Evolutionary conservation across 2,888 invertebrate species (phyloP), one percentile per base, ranked within the genome.

Genomic region (Amphipyra berbera): DNA sequence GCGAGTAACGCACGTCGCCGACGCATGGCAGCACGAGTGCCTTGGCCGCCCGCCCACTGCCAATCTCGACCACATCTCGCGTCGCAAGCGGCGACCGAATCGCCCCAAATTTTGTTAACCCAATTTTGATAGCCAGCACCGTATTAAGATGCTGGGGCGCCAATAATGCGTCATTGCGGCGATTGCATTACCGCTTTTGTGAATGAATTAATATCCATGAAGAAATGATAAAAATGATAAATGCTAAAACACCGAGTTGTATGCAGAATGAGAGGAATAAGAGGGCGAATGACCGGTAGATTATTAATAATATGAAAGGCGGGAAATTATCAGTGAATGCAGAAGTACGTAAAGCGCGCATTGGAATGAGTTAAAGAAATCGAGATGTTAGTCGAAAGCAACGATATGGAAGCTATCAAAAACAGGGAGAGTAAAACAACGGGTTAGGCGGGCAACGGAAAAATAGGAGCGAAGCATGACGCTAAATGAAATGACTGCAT

Each of bases 101-200:
- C 76, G 62, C 61, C 82, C 86, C 84, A 86, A 84, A 86, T 88
- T 88, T 87, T 67, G 83, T 73, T 61, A 42, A 75, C 88, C 85
- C 87, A 90, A 89, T 91, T 91, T 91, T 78, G 86, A 79, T 73
- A 81, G 66, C 71, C 86, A 82, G 85, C 83, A 82, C 81, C 82
- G 69, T 48, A 54, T 61, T 66, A 70, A 70, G 73, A 78, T 71
- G 73, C 82, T 74, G 78, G 77, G 86, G 88, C 87, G 87, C 85
- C 85, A 74, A 79, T 72, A 67, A 76, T 90, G 92, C 93, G 94
- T 93, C 91, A 83, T 90, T 85, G 88, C 89, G 89, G 93, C 94
- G 94, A 94, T 93, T 95, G 94, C 95, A 93, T 95, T 94, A 94
- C 92, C 94, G 95, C 95, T 95, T 95, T 95, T 95, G 95, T 94